Conservation (phyloP, 2,797 vertebrate species). For the Microctenopoma lineatum region DNA sequence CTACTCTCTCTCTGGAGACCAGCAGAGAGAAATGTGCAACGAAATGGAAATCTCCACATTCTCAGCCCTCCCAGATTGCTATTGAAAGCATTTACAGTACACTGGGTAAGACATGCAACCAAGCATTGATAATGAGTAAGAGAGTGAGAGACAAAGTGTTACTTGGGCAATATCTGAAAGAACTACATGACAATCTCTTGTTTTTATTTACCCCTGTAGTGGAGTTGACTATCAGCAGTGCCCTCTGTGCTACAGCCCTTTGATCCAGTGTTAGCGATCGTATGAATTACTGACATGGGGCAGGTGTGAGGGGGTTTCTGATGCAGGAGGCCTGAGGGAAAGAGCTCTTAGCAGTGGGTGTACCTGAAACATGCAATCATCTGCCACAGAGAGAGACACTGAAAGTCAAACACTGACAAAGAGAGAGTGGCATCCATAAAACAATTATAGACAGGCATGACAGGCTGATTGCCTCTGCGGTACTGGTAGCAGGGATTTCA, state of each 20-base stretch:
- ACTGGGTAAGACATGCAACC: conserved; percentile 76
- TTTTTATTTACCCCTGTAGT: conserved; percentile 55
- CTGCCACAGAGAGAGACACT: conserved; percentile 26
- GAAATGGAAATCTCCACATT: conserved; percentile 82
- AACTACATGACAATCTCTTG: conserved; percentile 42
- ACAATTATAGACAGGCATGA: conserved; percentile 73
- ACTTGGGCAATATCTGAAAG: conserved; percentile 44
- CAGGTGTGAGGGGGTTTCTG: conserved; percentile 19
- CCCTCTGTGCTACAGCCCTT: conserved; percentile 31
- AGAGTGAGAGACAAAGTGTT: conserved; percentile 21
- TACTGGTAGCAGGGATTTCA: conserved; percentile 48
- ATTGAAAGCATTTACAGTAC: conserved; percentile 82
- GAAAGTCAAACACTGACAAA: conserved; percentile 6
- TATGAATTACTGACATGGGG: conserved; percentile 31
- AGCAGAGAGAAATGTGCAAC: conserved; percentile 77
- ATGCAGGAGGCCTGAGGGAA: conserved; percentile 12
- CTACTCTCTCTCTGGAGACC: conserved; percentile 70
- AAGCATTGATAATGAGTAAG: conserved; percentile 80
- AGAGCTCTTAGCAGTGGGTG: conserved; percentile 15
- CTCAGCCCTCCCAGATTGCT: conserved; percentile 75
- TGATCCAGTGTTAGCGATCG: conserved; percentile 48
- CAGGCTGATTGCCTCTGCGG: conserved; percentile 58
- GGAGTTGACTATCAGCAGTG: conserved; percentile 25
- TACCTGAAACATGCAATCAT: conserved; percentile 50
- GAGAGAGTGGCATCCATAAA: conserved; percentile 63